Conservation (phyloP, 2,888 invertebrate genomes). For the Prenolepis imparis region DNA sequence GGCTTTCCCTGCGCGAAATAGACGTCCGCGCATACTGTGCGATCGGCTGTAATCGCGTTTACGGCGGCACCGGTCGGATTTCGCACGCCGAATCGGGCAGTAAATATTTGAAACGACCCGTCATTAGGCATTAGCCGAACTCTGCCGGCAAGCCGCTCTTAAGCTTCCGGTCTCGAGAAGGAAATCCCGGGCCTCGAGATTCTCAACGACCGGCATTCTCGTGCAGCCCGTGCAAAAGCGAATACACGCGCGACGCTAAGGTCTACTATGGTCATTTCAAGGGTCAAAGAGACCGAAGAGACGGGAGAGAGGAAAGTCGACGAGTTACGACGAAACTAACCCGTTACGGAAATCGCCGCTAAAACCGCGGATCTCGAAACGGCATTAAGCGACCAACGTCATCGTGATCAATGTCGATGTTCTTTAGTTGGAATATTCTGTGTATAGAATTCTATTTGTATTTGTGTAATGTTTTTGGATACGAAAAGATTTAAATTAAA, state of each 20-base stretch:
- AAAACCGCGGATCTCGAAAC: conserved; percentile 29
- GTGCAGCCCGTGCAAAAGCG: conserved; percentile 59
- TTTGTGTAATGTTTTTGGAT: background rate
- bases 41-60: conserved; percentile 75
- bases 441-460: background rate
- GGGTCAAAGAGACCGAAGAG: conserved; percentile 55
- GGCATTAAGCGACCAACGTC: conserved; percentile 33
- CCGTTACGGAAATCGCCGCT: conserved; percentile 28
- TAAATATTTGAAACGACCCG: conserved; percentile 80
- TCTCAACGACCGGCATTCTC: conserved; percentile 60
- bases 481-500: background rate
- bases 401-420: conserved; percentile 32
- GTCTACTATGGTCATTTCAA: conserved; percentile 67
- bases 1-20: conserved; percentile 60
- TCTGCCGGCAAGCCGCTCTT: conserved; percentile 69
- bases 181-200: conserved; percentile 73
- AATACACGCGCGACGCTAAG: conserved; percentile 64
- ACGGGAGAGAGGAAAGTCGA: conserved; percentile 11
- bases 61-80: conserved; percentile 68
- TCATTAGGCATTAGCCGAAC: conserved; percentile 78
- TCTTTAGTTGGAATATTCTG: background rate
- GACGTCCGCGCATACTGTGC: conserved; percentile 55
- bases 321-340: background rate
- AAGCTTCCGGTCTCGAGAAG: conserved; percentile 74
- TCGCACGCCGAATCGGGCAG: conserved; percentile 74